Base-by-base conservation (phyloP, 2,888 invertebrate species). In the Biston stratarius region DNA sequence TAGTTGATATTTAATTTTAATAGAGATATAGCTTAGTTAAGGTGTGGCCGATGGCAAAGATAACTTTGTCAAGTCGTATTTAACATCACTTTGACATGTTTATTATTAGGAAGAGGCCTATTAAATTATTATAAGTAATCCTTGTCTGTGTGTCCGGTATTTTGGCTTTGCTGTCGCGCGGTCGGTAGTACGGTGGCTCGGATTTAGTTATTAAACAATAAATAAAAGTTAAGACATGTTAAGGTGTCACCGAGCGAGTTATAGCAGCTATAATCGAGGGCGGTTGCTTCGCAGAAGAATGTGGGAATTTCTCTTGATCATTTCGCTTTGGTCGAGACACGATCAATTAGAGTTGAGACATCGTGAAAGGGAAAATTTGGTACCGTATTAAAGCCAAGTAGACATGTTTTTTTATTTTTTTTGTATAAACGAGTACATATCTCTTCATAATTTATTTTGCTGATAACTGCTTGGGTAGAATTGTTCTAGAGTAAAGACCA, bases 81-180 rank as follows among this genome's bases (percentile, higher is more conserved):
- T 90, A 91, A 88, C 86, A 85, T 86, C 81, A 78, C 83, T 79
- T 82, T 90, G 93, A 92, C 92, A 92, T 92, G 90, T 92, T 92
- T 93, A 92, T 92, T 92, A 90, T 92, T 87, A 87, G 87, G 90
- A 89, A 89, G 87, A 84, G 86, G 85, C 87, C 91, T 91, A 91
- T 93, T 92, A 92, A 92, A 92, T 92, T 90, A 90, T 91, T 89
- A 84, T 86, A 83, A 84, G 83, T 92, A 92, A 92, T 91, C 91
- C 88, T 81, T 80, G 77, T 83, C 82, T 81, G 86, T 86, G 88
- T 87, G 88, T 83, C 84, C 78, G 87, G 87, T 87, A 88, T 89
- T 91, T 88, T 88, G 87, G 88, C 86, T 83, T 82, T 83, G 82
- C 85, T 83, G 87, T 83, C 83, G 78, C 79, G 81, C 77, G 76